Conservation (phyloP, 2,797 vertebrate species). For the Apogon talboti region DNA sequence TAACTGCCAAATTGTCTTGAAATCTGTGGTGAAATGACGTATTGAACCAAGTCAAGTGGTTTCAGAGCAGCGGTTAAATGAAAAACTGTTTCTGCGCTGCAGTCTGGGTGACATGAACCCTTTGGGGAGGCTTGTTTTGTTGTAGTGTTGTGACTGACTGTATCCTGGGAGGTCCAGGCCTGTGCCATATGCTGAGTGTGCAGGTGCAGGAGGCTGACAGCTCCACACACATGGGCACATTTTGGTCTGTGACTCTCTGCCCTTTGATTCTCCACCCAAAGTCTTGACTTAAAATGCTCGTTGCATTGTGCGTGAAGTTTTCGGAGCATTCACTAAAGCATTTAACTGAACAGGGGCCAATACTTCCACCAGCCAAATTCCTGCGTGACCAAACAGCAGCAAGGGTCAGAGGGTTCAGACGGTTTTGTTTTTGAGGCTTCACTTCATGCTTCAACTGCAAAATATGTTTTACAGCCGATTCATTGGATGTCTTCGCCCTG, state of each 20-base stretch:
- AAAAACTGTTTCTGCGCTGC: conserved; percentile 5
- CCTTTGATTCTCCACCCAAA: conserved; percentile 52
- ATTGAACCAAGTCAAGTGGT: conserved; percentile 32
- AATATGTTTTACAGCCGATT: not conserved
- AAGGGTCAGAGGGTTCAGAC: conserved; percentile 16
- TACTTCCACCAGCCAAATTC: conserved; percentile 30
- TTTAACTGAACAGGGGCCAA: conserved; percentile 38
- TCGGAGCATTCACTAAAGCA: conserved; percentile 33
- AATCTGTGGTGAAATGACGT: conserved; percentile 23
- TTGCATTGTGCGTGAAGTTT: conserved; percentile 55
- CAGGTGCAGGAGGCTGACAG: conserved; percentile 76
- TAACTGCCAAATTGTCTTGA: conserved; percentile 5
- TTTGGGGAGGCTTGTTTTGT: conserved; percentile 45
- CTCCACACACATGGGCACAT: conserved; percentile 41
- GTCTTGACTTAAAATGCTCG: conserved; percentile 43
- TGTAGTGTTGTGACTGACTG: conserved; percentile 67
- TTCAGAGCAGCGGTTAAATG: conserved; percentile 17
- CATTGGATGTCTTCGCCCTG: not conserved
- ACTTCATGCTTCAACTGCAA: not conserved
- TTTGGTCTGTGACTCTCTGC: conserved; percentile 21
- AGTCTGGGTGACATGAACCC: conserved; percentile 6
- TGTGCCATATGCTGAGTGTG: conserved; percentile 66
- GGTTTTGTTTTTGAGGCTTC: not conserved
- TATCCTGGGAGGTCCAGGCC: conserved; percentile 69
- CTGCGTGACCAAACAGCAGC: conserved; percentile 27